A percentile compares a stretch with the other conserved stretches of the same genome.
Conservation (phyloP, 2,113 vertebrate species). For the Muscicapa adusta region DNA sequence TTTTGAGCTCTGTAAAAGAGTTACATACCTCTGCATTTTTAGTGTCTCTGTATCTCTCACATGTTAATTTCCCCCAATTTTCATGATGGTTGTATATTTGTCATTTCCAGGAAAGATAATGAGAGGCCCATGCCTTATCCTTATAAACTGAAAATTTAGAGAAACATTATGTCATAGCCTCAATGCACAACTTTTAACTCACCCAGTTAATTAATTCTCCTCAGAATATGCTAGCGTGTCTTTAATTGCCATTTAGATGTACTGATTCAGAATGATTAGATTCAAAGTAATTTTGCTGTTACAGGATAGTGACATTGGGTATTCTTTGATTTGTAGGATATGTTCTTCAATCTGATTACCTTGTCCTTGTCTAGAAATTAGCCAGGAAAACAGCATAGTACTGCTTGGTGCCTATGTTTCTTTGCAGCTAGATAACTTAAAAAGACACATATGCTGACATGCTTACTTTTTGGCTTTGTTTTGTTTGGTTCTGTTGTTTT, state of each 20-base stretch:
- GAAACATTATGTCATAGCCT: neutral
- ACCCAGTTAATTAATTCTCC: neutral
- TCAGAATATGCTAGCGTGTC: neutral
- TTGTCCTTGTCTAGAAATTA: slow-evolving; percentile 8
- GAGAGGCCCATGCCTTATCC: neutral
- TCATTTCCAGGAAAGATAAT: neutral
- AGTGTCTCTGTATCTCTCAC: neutral
- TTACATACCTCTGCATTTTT: neutral
- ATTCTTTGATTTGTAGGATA: neutral
- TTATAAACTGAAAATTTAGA: neutral
- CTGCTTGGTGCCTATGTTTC: neutral
- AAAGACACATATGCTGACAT: neutral
- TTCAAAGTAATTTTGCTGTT: neutral
- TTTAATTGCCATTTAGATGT: neutral
- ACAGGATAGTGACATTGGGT: neutral
- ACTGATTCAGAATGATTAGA: neutral
- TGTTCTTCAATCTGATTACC: slow-evolving; percentile 9
- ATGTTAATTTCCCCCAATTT: neutral
- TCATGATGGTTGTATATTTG: neutral
- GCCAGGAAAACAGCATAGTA: neutral
- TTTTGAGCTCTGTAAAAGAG: neutral
- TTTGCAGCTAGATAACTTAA: neutral
- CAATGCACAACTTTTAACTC: neutral
- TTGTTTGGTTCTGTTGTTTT: neutral
- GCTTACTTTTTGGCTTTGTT: neutral